phyloP scores from a whole-genome alignment of 2,888 invertebrate genomes.

The Agrotis exclamationis region DNA sequence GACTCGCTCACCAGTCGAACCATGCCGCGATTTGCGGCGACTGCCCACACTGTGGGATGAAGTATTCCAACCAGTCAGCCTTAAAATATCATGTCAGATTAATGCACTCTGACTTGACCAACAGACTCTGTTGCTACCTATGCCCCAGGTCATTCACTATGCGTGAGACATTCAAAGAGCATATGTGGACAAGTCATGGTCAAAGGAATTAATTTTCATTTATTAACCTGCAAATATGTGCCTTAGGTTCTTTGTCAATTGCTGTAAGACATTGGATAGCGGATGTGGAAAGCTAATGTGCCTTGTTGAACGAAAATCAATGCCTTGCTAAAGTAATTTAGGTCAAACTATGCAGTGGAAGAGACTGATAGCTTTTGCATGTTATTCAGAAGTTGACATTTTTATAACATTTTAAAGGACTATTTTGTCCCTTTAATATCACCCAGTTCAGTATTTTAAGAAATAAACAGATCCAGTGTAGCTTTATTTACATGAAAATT shows the following conservation, averaged over 20 bases:
- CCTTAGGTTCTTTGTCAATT: slow-evolving; percentile 79
- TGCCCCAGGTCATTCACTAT: slow-evolving; percentile 93
- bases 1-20: slow-evolving; percentile 83
- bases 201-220: slow-evolving; percentile 89
- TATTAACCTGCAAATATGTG: slow-evolving; percentile 72
- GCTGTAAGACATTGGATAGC: slow-evolving; percentile 53
- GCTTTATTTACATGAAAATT: slow-evolving; percentile 7
- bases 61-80: slow-evolving; percentile 93
- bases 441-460: slow-evolving; percentile 46
- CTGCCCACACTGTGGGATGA: slow-evolving; percentile 93
- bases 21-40: slow-evolving; percentile 91
- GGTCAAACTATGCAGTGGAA: slow-evolving; percentile 52
- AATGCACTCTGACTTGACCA: slow-evolving; percentile 93
- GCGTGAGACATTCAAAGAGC: slow-evolving; percentile 93
- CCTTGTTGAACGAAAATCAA: slow-evolving; percentile 59
- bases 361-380: slow-evolving; percentile 68
- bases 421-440: slow-evolving; percentile 36
- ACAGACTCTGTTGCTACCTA: slow-evolving; percentile 93
- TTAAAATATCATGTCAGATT: slow-evolving; percentile 93
- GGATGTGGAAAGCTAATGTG: slow-evolving; percentile 58
- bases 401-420: slow-evolving; percentile 42
- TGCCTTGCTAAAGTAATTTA: slow-evolving; percentile 53
- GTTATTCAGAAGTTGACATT: slow-evolving; percentile 41
- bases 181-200: slow-evolving; percentile 93
- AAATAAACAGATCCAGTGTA: slow-evolving; percentile 14